phyloP scores from a whole-genome alignment of 2,113 vertebrate genomes.

The Octodon degus region DNA sequence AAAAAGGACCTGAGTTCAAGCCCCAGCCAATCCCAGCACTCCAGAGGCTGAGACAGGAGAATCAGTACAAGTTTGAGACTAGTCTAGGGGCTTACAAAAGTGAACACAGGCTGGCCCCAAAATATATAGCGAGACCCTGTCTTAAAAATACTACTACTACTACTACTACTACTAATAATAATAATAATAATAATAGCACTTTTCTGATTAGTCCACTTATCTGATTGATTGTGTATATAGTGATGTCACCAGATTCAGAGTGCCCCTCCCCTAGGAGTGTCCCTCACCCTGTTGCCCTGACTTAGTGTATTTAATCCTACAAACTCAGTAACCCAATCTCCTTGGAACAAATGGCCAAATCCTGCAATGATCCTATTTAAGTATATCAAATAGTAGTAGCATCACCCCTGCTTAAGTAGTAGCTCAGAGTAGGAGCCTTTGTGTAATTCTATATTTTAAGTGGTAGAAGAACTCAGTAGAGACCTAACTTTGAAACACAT shows the following conservation, averaged over 20 bases:
- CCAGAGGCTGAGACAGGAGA: too few relatives aligned
- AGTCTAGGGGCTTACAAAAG: too few relatives aligned
- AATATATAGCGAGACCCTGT: too few relatives aligned
- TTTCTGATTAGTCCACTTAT: background rate
- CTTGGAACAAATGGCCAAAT: background rate
- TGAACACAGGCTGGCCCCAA: too few relatives aligned
- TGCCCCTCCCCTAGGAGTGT: background rate
- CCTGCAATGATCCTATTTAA: background rate
- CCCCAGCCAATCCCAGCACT: too few relatives aligned
- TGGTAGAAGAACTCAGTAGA: constrained; percentile 23
- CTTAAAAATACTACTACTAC: too few relatives aligned
- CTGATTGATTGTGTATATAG: background rate
- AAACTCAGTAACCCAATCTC: background rate
- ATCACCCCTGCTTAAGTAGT: background rate
- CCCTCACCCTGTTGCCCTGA: background rate
- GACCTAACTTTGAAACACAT: background rate
- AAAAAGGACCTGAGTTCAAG: background rate
- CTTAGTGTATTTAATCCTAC: background rate
- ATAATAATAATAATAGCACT: background rate
- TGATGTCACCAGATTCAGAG: background rate
- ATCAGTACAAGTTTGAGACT: too few relatives aligned
- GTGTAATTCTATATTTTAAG: constrained; percentile 5
- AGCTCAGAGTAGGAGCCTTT: background rate
- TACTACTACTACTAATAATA: too few relatives aligned
- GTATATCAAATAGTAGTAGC: background rate